A percentile compares a stretch with the other conserved stretches of the same genome.
Evolutionary conservation across 2,888 invertebrate genomes (phyloP).

Genomic region (Ormyrus thymus): DNA sequence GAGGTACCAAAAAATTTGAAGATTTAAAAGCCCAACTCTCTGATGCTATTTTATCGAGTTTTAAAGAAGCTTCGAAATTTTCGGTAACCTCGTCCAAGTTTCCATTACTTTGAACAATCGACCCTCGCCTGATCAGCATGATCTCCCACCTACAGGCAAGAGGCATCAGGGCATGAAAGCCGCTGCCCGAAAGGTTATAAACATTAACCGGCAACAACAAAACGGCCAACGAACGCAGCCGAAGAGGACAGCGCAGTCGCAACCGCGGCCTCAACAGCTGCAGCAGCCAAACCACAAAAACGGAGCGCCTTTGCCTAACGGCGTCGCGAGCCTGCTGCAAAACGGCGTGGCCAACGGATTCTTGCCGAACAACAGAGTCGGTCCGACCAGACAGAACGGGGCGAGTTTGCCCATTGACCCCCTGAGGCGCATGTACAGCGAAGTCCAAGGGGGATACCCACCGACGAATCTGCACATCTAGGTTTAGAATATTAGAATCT

Average conservation of each 20-base stretch:
- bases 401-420: slow-evolving; percentile 25
- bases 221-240: slow-evolving; percentile 42
- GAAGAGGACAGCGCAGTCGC: not conserved
- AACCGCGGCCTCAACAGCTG: not conserved
- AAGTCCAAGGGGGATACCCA: slow-evolving; percentile 23
- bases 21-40: too few relatives aligned
- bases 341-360: slow-evolving; percentile 68
- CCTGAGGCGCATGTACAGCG: slow-evolving; percentile 43
- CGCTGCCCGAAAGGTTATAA: not conserved
- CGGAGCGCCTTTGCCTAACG: slow-evolving; percentile 47
- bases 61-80: slow-evolving; percentile 19
- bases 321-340: slow-evolving; percentile 64
- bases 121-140: slow-evolving; percentile 47
- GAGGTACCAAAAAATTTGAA: too few relatives aligned
- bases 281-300: slow-evolving; percentile 3
- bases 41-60: too few relatives aligned
- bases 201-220: slow-evolving; percentile 4
- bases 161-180: slow-evolving; percentile 4
- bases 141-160: slow-evolving; percentile 31
- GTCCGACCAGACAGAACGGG: slow-evolving; percentile 58
- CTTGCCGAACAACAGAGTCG: slow-evolving; percentile 60
- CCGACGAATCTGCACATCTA: slow-evolving; percentile 53
- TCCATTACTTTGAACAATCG: not conserved
- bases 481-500: not conserved
- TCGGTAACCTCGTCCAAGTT: slow-evolving; percentile 1